Base-by-base conservation (phyloP, 2,888 invertebrate species). In the Monochamus alternatus region DNA sequence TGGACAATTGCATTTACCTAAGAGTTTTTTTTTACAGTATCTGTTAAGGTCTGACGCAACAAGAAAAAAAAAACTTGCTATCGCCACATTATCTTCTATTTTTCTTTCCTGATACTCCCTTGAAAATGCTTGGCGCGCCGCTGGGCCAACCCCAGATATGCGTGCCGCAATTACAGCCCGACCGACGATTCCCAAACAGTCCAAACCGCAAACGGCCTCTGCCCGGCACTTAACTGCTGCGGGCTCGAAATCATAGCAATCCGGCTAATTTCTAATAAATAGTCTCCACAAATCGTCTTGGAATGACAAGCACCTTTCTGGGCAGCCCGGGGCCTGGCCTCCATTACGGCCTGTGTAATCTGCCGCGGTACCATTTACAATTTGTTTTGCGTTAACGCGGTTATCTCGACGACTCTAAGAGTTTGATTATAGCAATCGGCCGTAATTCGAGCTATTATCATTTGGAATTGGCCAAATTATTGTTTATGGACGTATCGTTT, bases 181-280 rank as follows among this genome's bases (percentile, higher is more conserved):
- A 65, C 71, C 69, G 70, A 71, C 74, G 67, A 52, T 60, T 51
- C 74, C 64, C 67, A 74, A 73, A 69, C 72, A 69, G 78, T 59
- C 76, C 66, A 75, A 80, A 81, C 83, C 82, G 78, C 82, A 83
- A 84, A 78, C 74, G 78, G 77, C 78, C 77, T 78, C 77, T 76
- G 82, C 10, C n/a, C 82, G 77, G 75, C 81, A 82, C 80, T 82
- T 82, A 83, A 81, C 73, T 78, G 75, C 73, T 77, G 76, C 69
- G 75, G 80, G 73, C 80, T 87, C 88, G 85, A 89, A 90, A 91
- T 91, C 89, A 91, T 90, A 90, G 90, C 90, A 90, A 91, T 91
- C 90, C 90, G 87, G 89, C 90, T 91, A 91, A 91, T 91, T 91
- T 89, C 89, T 90, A 91, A 91, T 91, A 90, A 91, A 91, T 90